Conservation (phyloP, 2,888 invertebrate genomes). For the Rhamphomyia laevipes region DNA sequence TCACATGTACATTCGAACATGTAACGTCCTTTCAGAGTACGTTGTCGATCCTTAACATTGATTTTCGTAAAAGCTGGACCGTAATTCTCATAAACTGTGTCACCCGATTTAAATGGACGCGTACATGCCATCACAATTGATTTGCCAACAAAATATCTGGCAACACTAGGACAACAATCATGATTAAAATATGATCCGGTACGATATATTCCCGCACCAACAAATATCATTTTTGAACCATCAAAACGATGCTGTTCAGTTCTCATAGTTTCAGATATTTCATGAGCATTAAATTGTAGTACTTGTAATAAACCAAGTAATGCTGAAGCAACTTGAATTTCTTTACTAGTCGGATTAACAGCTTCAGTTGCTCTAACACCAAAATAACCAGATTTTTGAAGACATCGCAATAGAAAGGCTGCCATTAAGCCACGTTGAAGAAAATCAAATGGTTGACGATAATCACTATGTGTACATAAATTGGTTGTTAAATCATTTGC, state of each 20-base stretch:
- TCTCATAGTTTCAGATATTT: slow-evolving; percentile 58
- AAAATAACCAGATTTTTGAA: slow-evolving; percentile 58
- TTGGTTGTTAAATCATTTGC: slow-evolving; percentile 45
- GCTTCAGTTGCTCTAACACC: slow-evolving; percentile 36
- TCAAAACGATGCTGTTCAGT: slow-evolving; percentile 40
- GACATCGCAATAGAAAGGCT: slow-evolving; percentile 56
- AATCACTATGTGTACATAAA: slow-evolving; percentile 52
- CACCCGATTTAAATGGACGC: slow-evolving; percentile 51
- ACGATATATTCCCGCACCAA: slow-evolving; percentile 59
- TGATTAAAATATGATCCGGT: slow-evolving; percentile 73
- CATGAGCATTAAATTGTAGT: slow-evolving; percentile 77
- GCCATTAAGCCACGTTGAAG: slow-evolving; percentile 67
- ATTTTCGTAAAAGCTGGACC: slow-evolving; percentile 62
- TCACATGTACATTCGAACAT: slow-evolving; percentile 66
- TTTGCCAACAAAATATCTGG: slow-evolving; percentile 64
- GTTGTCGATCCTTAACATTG: slow-evolving; percentile 45
- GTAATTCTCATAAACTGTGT: slow-evolving; percentile 70
- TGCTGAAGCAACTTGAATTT: slow-evolving; percentile 50
- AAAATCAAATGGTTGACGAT: slow-evolving; percentile 54
- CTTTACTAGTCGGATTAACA: slow-evolving; percentile 41
- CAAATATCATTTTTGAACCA: slow-evolving; percentile 27
- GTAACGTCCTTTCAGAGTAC: slow-evolving; percentile 56
- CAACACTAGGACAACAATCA: slow-evolving; percentile 67
- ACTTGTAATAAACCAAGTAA: slow-evolving; percentile 60
- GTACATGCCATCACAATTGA: slow-evolving; percentile 57